Conservation (phyloP, 2,113 vertebrate species). For the Malurus cyaneus region DNA sequence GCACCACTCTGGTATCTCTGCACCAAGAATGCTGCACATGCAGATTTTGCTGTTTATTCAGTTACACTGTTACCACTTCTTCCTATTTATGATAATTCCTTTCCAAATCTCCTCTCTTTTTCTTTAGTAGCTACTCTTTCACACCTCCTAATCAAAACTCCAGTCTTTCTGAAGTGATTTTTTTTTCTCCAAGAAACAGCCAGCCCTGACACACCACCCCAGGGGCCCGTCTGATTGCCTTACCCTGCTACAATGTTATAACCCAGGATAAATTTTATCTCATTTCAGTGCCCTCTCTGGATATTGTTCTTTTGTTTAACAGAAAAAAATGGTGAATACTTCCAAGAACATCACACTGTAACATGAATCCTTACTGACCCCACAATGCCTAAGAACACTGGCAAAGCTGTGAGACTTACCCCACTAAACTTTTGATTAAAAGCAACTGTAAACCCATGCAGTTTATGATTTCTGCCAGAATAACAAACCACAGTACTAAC, state of each 20-base stretch:
- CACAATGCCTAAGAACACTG: not conserved
- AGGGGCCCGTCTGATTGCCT: not conserved
- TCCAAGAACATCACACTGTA: not conserved
- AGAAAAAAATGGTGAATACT: not conserved
- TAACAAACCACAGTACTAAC: not conserved
- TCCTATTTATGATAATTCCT: not conserved
- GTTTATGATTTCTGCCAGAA: not conserved
- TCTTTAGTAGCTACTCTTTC: not conserved
- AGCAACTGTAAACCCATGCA: not conserved
- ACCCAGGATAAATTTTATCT: not conserved
- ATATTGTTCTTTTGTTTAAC: not conserved
- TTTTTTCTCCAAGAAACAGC: not conserved
- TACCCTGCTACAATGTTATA: not conserved
- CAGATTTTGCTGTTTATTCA: not conserved
- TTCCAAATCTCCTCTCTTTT: not conserved
- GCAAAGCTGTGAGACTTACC: not conserved
- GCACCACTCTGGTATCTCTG: not conserved
- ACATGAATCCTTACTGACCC: not conserved
- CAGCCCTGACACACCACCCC: rapidly evolving
- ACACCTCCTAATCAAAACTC: not conserved
- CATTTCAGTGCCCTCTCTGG: not conserved
- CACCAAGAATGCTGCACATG: not conserved
- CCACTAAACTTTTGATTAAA: not conserved
- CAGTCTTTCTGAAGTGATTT: not conserved
- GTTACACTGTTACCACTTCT: not conserved